phyloP scores from a whole-genome alignment of 1,140 invertebrate genomes.

The Meloidogyne floridensis region DNA sequence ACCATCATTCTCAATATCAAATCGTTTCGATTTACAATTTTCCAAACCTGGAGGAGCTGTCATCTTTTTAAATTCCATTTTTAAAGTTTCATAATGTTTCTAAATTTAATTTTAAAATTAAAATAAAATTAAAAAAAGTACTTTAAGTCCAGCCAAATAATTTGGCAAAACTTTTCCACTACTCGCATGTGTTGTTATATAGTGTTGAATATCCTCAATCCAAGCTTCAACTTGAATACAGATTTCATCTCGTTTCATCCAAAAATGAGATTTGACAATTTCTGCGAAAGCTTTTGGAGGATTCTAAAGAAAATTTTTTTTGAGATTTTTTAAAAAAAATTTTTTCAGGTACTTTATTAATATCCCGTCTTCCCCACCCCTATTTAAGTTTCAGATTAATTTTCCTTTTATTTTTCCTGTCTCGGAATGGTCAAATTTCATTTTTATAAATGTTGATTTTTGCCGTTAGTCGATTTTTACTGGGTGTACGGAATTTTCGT shows the following conservation, averaged over 20 bases:
- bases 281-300: constrained; percentile 66
- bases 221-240: constrained; percentile 83
- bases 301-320: constrained; percentile 28
- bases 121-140: neutral
- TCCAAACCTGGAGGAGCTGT: constrained; percentile 15
- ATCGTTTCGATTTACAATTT: constrained; percentile 11
- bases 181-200: constrained; percentile 15
- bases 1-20: neutral
- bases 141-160: constrained; percentile 37
- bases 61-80: constrained; percentile 14
- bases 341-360: too few relatives aligned
- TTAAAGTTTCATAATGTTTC: constrained; percentile 25
- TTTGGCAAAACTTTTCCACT: constrained; percentile 26
- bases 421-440: too few relatives aligned
- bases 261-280: constrained; percentile 90
- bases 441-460: too few relatives aligned
- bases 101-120: neutral
- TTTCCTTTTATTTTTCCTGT: too few relatives aligned
- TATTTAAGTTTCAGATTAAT: too few relatives aligned
- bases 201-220: constrained; percentile 65
- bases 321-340: neutral
- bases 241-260: constrained; percentile 88
- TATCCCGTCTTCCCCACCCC: too few relatives aligned
- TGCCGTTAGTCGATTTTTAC: too few relatives aligned
- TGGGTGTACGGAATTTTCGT: too few relatives aligned